These are phyloP conservation scores for Caenorhabditis latens DNA, from an alignment of 1,140 invertebrate genomes.

Conservation along the genomic window DNA sequence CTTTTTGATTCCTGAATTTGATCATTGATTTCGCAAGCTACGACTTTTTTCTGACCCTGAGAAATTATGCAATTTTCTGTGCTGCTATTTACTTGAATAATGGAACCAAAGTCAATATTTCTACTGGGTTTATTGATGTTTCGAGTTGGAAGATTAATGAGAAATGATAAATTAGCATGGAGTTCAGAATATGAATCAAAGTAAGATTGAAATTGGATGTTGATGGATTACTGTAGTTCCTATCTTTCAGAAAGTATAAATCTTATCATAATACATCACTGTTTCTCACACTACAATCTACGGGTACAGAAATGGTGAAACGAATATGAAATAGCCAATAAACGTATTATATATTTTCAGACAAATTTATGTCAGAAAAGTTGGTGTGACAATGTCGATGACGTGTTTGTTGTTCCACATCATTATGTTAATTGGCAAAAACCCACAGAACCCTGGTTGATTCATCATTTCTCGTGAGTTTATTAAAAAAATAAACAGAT, in stretches of 20 bases:
- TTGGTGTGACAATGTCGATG: constrained; percentile 39
- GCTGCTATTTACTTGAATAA: not conserved
- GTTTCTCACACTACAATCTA: constrained; percentile 28
- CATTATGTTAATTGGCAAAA: constrained; percentile 42
- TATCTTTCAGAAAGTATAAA: constrained; percentile 20
- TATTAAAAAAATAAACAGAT: too few relatives aligned
- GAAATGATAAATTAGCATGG: constrained; percentile 42
- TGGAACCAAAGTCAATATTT: constrained; percentile 34
- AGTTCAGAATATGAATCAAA: constrained; percentile 39
- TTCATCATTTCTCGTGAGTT: constrained; percentile 42
- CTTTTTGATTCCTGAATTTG: constrained; percentile 5
- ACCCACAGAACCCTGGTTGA: constrained; percentile 26
- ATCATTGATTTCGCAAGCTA: not conserved
- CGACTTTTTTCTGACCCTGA: not conserved
- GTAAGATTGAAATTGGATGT: not conserved
- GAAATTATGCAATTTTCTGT: constrained; percentile 11
- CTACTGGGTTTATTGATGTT: constrained; percentile 37
- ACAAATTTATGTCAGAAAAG: constrained; percentile 37
- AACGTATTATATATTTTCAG: not conserved
- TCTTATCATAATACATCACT: constrained; percentile 24
- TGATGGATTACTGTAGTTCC: not conserved
- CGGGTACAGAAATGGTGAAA: constrained; percentile 31
- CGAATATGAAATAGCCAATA: not conserved
- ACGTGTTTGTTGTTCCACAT: constrained; percentile 22
- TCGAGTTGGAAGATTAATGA: constrained; percentile 39